These are phyloP conservation scores for Tiphia femorata DNA, from an alignment of 2,888 invertebrate species.

Conservation along the genomic window DNA sequence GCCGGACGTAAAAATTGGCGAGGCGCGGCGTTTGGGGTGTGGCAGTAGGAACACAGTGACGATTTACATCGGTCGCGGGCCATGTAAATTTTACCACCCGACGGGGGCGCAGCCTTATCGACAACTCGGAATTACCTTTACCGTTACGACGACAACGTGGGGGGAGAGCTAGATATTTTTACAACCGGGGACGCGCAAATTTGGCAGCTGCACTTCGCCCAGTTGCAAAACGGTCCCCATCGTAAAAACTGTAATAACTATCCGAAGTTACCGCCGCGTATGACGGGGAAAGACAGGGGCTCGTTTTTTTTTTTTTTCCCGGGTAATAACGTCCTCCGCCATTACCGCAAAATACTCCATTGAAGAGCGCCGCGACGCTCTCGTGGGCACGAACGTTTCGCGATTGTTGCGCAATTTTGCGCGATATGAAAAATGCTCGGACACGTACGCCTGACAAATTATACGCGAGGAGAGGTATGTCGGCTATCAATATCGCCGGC, in stretches of 20 bases:
- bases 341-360: not conserved
- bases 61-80: not conserved
- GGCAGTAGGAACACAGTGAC: no score
- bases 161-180: constrained; percentile 1
- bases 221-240: not conserved
- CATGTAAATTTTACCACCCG: constrained; percentile 36
- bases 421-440: no score
- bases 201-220: not conserved
- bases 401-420: no score
- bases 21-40: no score
- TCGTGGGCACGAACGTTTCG: no score
- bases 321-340: not conserved
- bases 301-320: no score
- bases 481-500: no score
- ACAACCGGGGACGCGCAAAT: not conserved
- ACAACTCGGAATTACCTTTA: constrained; percentile 26
- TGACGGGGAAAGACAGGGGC: not conserved
- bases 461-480: no score
- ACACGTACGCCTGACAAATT: no score
- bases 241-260: not conserved
- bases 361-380: no score
- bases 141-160: constrained; percentile 28
- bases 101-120: constrained; percentile 28
- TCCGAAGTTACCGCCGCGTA: not conserved
- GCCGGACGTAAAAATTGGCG: no score